These are phyloP conservation scores for Xenopus petersii DNA, from an alignment of 2,797 vertebrate species.

Conservation along the genomic window DNA sequence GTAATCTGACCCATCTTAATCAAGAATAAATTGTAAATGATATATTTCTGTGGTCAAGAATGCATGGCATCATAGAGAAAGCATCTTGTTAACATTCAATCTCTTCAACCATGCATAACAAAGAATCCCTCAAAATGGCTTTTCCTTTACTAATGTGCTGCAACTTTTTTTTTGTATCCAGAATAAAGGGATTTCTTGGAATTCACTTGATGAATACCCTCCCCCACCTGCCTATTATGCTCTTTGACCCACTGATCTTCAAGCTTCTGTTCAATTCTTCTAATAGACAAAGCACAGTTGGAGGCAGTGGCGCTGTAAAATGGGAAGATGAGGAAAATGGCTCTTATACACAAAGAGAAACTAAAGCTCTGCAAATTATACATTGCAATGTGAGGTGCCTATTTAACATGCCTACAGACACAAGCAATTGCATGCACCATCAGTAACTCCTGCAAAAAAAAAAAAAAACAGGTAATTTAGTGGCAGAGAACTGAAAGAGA, in stretches of 20 bases:
- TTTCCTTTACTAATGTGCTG: too few species aligned
- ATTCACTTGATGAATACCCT: constrained; percentile 15
- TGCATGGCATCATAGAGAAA: too few species aligned
- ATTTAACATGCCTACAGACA: not conserved
- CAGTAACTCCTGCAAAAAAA: not conserved
- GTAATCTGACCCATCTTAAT: too few species aligned
- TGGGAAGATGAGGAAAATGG: not conserved
- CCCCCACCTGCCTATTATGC: constrained; percentile 42
- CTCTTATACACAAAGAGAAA: constrained; percentile 5
- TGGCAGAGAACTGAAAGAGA: too few species aligned
- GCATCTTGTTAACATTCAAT: too few species aligned
- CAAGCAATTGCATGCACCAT: not conserved
- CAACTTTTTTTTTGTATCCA: too few species aligned
- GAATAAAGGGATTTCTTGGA: not conserved
- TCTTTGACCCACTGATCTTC: constrained; percentile 30
- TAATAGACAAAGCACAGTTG: constrained; percentile 35
- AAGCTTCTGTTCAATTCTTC: constrained; percentile 37
- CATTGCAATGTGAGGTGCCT: constrained; percentile 10
- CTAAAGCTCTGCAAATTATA: not conserved
- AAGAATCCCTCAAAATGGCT: too few species aligned
- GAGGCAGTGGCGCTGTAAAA: constrained; percentile 16
- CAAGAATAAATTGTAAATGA: too few species aligned
- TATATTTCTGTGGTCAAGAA: too few species aligned
- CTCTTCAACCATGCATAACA: too few species aligned
- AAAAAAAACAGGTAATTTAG: not conserved